A percentile compares a stretch with the other conserved stretches of the same genome.
Conservation (phyloP, 2,888 invertebrate species). For the Himalopsyche anomala region DNA sequence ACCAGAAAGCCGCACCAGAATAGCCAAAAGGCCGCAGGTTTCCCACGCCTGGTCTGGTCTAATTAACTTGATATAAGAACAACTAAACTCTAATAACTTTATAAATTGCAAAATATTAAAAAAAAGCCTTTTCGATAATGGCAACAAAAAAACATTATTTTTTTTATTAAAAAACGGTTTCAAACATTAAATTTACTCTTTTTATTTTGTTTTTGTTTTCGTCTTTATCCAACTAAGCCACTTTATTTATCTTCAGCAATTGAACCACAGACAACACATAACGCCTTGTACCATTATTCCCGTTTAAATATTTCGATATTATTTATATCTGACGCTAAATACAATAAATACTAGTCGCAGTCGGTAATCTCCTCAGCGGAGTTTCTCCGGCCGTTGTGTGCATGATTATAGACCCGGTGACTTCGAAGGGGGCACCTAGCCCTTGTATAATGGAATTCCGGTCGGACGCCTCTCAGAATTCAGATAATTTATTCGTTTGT, state of each 20-base stretch:
- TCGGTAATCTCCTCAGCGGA: slow-evolving; percentile 50
- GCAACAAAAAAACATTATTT: too few relatives aligned
- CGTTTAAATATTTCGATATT: slow-evolving; percentile 40
- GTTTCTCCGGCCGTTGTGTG: slow-evolving; percentile 47
- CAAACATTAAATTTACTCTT: too few relatives aligned
- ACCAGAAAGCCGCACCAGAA: too few relatives aligned
- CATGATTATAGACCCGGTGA: slow-evolving; percentile 57
- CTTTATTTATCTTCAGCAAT: neutral
- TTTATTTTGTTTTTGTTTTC: too few relatives aligned
- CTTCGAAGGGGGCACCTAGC: slow-evolving; percentile 41
- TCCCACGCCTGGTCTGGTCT: too few relatives aligned
- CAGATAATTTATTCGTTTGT: slow-evolving; percentile 62
- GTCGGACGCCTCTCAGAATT: slow-evolving; percentile 59
- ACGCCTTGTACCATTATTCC: slow-evolving; percentile 29
- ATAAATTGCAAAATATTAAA: too few relatives aligned
- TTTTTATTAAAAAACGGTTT: too few relatives aligned
- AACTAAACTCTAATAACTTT: too few relatives aligned
- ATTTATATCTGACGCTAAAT: slow-evolving; percentile 64
- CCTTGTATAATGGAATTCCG: slow-evolving; percentile 57
- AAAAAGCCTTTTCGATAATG: too few relatives aligned
- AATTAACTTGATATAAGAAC: too few relatives aligned
- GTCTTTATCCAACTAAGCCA: neutral
- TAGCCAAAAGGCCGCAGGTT: too few relatives aligned
- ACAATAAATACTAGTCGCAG: slow-evolving; percentile 61
- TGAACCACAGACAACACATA: slow-evolving; percentile 13